A percentile compares a stretch with the other conserved stretches of the same genome.
phyloP scores from a whole-genome alignment of 2,888 invertebrate genomes.

The Caenorhabditis uteleia region DNA sequence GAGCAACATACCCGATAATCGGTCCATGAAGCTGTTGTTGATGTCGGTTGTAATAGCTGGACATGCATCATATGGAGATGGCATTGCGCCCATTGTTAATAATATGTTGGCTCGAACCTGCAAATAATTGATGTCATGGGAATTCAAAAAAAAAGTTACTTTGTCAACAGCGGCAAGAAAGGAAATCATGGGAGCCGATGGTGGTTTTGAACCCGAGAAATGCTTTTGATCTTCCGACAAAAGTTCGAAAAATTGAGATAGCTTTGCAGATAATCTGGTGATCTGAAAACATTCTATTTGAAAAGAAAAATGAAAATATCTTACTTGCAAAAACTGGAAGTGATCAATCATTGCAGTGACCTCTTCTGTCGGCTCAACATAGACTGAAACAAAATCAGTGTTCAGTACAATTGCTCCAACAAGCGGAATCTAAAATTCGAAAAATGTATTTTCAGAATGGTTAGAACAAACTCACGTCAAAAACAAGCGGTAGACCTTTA shows the following conservation, averaged over 20 bases:
- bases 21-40: constrained; percentile 23
- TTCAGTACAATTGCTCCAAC: constrained; percentile 36
- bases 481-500: constrained; percentile 48
- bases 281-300: constrained; percentile 31
- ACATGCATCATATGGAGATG: constrained; percentile 58
- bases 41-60: constrained; percentile 18
- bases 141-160: constrained; percentile 6
- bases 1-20: constrained; percentile 19
- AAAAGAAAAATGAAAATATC: constrained; percentile 9
- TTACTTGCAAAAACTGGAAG: constrained; percentile 62
- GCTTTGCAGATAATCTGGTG: constrained; percentile 30
- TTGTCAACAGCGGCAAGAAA: constrained; percentile 29
- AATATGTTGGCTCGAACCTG: constrained; percentile 57
- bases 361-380: constrained; percentile 51
- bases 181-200: constrained; percentile 16
- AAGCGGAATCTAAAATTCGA: constrained; percentile 29
- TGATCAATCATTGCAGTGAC: constrained; percentile 62
- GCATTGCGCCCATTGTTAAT: constrained; percentile 54
- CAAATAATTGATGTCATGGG: background rate
- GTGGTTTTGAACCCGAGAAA: constrained; percentile 30
- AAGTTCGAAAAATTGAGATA: constrained; percentile 54
- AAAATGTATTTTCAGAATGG: background rate
- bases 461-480: constrained; percentile 40
- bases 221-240: constrained; percentile 55
- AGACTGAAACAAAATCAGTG: constrained; percentile 36